Evolutionary conservation across 2,797 vertebrate genomes (phyloP), one percentile per base, ranked within the genome.

Genomic region (Acridotheres tristis): DNA sequence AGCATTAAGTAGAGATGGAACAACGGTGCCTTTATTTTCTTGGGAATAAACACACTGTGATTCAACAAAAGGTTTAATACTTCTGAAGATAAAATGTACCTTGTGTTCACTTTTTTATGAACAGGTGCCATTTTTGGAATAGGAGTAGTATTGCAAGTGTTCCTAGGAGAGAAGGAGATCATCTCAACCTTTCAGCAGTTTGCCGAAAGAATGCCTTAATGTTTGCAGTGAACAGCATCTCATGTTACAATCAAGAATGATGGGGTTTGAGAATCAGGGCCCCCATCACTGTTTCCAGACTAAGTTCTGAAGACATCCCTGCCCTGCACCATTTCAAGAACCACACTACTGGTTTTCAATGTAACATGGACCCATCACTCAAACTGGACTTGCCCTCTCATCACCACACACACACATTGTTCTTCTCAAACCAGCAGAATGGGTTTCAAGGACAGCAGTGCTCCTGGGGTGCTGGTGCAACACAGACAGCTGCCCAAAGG

Each of bases 401-500:
- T 5, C 25, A 14, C 29, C 5, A 53, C 38, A 48, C 50, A 43
- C 54, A 43, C 0, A 11, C n/a, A 32, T 29, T 47, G 16, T 2
- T 50, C 38, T 47, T 34, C 78, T n/a, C 55, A 65, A 7, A 17
- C 2, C n/a, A 36, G 55, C 36, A 20, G 3, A 48, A 11, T 1
- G 34, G 25, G 0, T 10, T 29, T 36, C 27, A 21, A 26, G 43
- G 42, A 13, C 71, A 53, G 69, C 51, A 38, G 18, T 3, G 12
- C 22, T 65, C 32, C 78, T 40, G 43, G 5, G 43, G 15, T 1
- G 0, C 53, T 7, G 10, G 32, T 3, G 11, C 42, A 13, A 15
- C 38, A 58, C 16, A 19, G 25, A 20, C 10, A 68, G 76, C 78
- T 53, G 58, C 22, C 29, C 62, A 17, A 22, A 23, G 40, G 42